These are phyloP conservation scores for Ochotona princeps DNA, from an alignment of 2,113 vertebrate species.

Conservation along the genomic window DNA sequence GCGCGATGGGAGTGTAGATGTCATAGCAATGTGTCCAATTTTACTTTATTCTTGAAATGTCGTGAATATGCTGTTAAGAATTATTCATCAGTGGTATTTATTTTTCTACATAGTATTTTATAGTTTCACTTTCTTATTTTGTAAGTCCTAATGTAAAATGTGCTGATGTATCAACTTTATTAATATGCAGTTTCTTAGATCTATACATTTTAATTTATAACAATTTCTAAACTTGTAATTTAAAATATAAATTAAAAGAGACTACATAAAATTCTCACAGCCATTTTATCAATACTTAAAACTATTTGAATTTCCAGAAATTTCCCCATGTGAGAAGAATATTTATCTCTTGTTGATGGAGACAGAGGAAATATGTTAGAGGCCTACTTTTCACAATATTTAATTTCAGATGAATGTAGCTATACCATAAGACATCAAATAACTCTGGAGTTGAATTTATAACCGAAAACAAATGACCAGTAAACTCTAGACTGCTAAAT, in stretches of 20 bases:
- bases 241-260: slow-evolving; percentile 39
- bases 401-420: slow-evolving; percentile 57
- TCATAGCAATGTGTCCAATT: slow-evolving; percentile 70
- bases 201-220: slow-evolving; percentile 30
- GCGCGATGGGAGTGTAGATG: slow-evolving; percentile 61
- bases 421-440: slow-evolving; percentile 34
- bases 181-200: slow-evolving; percentile 50
- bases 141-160: slow-evolving; percentile 68
- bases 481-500: slow-evolving; percentile 56
- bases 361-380: slow-evolving; percentile 42
- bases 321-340: not conserved
- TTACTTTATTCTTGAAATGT: slow-evolving; percentile 73
- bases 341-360: slow-evolving; percentile 46
- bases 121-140: slow-evolving; percentile 53
- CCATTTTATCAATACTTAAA: slow-evolving; percentile 15
- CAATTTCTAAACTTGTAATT: slow-evolving; percentile 56
- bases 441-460: slow-evolving; percentile 41
- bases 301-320: slow-evolving; percentile 61
- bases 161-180: slow-evolving; percentile 57
- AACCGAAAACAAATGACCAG: slow-evolving; percentile 38
- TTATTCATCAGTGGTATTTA: slow-evolving; percentile 59
- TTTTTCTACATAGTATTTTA: slow-evolving; percentile 57
- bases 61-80: slow-evolving; percentile 56
- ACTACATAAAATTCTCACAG: not conserved
- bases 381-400: slow-evolving; percentile 44